Conservation (phyloP, 2,888 invertebrate genomes). For the Napeogenes sylphis region DNA sequence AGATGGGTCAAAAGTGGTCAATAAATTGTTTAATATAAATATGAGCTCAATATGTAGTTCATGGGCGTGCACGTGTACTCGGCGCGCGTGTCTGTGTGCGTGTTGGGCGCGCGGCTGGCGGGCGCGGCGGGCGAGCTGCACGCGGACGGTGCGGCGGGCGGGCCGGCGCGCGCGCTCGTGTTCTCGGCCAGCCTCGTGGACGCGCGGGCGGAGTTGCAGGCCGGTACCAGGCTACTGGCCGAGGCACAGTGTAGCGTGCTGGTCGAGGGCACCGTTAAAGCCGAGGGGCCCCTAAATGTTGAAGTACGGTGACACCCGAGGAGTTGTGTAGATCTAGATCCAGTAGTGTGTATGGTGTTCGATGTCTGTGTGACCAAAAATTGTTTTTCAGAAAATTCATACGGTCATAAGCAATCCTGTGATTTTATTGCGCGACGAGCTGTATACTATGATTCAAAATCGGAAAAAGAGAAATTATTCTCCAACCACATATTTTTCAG, state of each 20-base stretch:
- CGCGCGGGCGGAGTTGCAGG: conserved; percentile 78
- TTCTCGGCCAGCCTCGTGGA: conserved; percentile 85
- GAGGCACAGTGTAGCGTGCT: conserved; percentile 85
- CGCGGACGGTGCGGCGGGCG: conserved; percentile 85
- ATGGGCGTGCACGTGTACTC: conserved; percentile 91
- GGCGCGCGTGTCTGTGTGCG: conserved; percentile 71
- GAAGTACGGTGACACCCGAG: conserved; percentile 74
- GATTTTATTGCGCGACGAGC: conserved; percentile 76
- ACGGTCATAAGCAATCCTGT: conserved; percentile 78
- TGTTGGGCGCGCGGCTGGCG: conserved; percentile 80
- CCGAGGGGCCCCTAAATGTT: conserved; percentile 89
- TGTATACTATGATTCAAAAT: conserved; percentile 72
- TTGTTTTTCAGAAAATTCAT: conserved; percentile 78
- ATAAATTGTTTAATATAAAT: not conserved
- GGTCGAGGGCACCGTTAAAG: conserved; percentile 86
- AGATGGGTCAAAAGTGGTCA: not conserved
- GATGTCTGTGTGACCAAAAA: not conserved
- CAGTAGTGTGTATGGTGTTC: too few relatives aligned
- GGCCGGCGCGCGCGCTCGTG: conserved; percentile 81
- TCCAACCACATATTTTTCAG: conserved; percentile 25
- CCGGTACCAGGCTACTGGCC: conserved; percentile 79
- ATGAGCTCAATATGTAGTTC: conserved; percentile 75
- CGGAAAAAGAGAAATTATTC: conserved; percentile 45
- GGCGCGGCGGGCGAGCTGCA: conserved; percentile 83
- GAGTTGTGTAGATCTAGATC: too few relatives aligned